phyloP scores from a whole-genome alignment of 1,140 invertebrate genomes.

The Frieseomelitta varia region DNA sequence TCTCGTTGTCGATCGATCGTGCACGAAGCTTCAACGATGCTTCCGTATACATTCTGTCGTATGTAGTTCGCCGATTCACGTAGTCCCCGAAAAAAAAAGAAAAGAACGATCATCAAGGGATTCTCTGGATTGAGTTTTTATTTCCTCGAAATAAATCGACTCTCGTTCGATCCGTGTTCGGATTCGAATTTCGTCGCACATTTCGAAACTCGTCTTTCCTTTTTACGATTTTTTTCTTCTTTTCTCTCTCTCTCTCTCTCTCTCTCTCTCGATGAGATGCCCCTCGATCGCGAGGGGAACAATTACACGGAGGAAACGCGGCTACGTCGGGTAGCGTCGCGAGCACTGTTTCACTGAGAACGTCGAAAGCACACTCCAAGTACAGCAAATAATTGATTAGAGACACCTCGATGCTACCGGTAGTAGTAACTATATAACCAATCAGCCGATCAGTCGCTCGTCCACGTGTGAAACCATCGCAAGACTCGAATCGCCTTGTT shows the following conservation, averaged over 20 bases:
- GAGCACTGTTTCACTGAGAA: constrained; percentile 32
- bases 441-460: constrained; percentile 36
- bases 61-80: not conserved
- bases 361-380: constrained; percentile 65
- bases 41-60: not conserved
- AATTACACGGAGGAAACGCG: not conserved
- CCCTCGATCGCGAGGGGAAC: not conserved
- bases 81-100: not conserved
- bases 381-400: constrained; percentile 57
- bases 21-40: not conserved
- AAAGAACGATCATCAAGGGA: not conserved
- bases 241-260: too few relatives aligned
- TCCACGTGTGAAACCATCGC: not conserved
- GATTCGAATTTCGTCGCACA: not conserved
- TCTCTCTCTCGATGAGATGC: not conserved
- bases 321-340: not conserved
- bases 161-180: not conserved
- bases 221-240: not conserved
- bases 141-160: not conserved
- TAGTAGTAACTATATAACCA: constrained; percentile 60
- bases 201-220: not conserved
- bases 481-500: not conserved
- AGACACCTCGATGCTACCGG: constrained; percentile 54
- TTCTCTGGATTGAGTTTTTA: not conserved
- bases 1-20: not conserved